A percentile compares a stretch with the other conserved stretches of the same genome.
phyloP scores from a whole-genome alignment of 2,888 invertebrate species.

The Cheilosia pagana region DNA sequence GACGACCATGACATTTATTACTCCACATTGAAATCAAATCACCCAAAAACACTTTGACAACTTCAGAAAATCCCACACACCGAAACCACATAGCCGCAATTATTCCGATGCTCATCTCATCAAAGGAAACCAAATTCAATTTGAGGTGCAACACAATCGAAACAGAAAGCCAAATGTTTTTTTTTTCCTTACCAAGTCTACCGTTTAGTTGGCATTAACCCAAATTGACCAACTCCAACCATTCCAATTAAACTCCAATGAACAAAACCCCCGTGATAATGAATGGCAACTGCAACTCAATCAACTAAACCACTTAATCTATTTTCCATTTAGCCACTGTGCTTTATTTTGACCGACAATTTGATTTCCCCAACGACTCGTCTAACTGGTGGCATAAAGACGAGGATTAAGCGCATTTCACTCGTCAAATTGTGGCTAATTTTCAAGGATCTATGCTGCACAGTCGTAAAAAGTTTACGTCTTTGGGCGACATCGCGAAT shows the following conservation, averaged over 20 bases:
- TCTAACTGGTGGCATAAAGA: not conserved
- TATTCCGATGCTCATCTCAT: not conserved
- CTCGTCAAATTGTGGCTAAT: conserved; percentile 17
- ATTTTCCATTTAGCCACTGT: not conserved
- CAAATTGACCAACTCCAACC: not conserved
- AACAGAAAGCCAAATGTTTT: not conserved
- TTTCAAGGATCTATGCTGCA: conserved; percentile 9
- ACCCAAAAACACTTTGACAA: too few species aligned
- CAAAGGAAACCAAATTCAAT: not conserved
- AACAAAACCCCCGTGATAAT: not conserved
- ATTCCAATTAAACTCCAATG: conserved; percentile 20
- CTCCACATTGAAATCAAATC: too few species aligned
- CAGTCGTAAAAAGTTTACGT: conserved; percentile 18
- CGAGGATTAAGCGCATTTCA: not conserved
- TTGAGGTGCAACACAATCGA: not conserved
- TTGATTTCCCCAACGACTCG: not conserved
- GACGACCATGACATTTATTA: too few species aligned
- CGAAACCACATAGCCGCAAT: not conserved
- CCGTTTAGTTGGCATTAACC: not conserved
- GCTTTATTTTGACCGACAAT: not conserved
- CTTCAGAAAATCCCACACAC: too few species aligned
- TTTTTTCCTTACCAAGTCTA: not conserved
- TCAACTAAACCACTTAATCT: conserved; percentile 7
- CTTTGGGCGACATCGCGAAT: not conserved
- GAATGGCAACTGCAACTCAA: not conserved